phyloP scores from a whole-genome alignment of 2,113 vertebrate genomes.

The Telmatochromis brichardi region DNA sequence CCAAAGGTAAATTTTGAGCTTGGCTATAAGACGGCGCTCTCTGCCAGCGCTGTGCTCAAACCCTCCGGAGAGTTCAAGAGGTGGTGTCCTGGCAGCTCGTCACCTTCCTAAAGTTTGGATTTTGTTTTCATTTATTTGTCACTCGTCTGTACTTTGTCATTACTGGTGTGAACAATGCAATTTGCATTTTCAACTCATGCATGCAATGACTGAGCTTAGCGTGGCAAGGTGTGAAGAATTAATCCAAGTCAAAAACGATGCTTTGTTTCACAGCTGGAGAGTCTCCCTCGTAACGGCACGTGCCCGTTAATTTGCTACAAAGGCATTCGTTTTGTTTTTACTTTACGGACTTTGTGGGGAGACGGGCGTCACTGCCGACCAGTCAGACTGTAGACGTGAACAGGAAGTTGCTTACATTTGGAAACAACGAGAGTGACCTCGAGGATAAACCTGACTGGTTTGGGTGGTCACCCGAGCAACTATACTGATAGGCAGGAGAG shows the following conservation, averaged over 20 bases:
- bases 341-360: neutral
- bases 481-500: neutral
- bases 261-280: slow-evolving; percentile 13
- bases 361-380: neutral
- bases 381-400: neutral
- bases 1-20: accelerated
- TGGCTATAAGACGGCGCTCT: neutral
- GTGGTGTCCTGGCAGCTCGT: neutral
- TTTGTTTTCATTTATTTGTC: neutral
- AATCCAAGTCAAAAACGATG: neutral
- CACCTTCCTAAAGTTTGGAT: neutral
- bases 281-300: neutral
- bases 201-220: slow-evolving; percentile 55
- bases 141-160: slow-evolving; percentile 20
- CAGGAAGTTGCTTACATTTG: slow-evolving; percentile 8
- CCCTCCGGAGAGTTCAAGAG: neutral
- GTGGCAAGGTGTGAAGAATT: slow-evolving; percentile 32
- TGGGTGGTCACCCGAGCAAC: neutral
- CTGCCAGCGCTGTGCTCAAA: neutral
- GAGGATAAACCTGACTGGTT: neutral
- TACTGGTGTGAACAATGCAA: slow-evolving; percentile 57
- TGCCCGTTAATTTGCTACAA: neutral
- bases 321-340: neutral
- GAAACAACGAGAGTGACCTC: neutral
- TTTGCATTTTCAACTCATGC: slow-evolving; percentile 60